phyloP scores from a whole-genome alignment of 2,113 vertebrate genomes.

The Microtus richardsoni region DNA sequence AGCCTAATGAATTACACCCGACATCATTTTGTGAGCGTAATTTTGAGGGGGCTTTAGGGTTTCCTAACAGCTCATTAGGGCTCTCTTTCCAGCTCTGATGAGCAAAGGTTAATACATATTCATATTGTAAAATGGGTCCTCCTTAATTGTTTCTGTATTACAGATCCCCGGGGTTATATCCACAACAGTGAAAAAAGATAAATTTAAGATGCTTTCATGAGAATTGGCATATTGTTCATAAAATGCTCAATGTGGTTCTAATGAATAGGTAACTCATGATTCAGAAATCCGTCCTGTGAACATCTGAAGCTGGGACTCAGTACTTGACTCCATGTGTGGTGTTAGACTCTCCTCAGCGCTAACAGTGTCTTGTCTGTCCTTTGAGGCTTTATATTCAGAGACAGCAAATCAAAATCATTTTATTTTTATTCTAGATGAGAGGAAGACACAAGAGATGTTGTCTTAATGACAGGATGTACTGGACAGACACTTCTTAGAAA shows the following conservation, averaged over 20 bases:
- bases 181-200: slow-evolving; percentile 42
- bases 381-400: neutral
- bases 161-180: slow-evolving; percentile 17
- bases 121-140: slow-evolving; percentile 37
- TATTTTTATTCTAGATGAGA: neutral
- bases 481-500: neutral
- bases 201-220: slow-evolving; percentile 63
- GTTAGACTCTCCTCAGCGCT: neutral
- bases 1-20: slow-evolving; percentile 46
- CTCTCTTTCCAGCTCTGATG: neutral
- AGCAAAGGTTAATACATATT: slow-evolving; percentile 58
- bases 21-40: neutral
- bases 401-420: neutral
- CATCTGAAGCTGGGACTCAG: neutral
- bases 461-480: neutral
- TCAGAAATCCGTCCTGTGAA: neutral
- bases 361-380: neutral
- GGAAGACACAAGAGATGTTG: neutral
- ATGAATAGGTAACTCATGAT: neutral
- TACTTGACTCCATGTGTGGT: fast-evolving
- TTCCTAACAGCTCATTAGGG: slow-evolving; percentile 34
- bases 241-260: slow-evolving; percentile 44
- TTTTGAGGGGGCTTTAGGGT: slow-evolving; percentile 53
- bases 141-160: slow-evolving; percentile 50
- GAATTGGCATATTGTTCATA: slow-evolving; percentile 60